These are phyloP conservation scores for Paelopatides confundens DNA, from an alignment of 53 echinoderm and acorn worm genomes.

Conservation along the genomic window DNA sequence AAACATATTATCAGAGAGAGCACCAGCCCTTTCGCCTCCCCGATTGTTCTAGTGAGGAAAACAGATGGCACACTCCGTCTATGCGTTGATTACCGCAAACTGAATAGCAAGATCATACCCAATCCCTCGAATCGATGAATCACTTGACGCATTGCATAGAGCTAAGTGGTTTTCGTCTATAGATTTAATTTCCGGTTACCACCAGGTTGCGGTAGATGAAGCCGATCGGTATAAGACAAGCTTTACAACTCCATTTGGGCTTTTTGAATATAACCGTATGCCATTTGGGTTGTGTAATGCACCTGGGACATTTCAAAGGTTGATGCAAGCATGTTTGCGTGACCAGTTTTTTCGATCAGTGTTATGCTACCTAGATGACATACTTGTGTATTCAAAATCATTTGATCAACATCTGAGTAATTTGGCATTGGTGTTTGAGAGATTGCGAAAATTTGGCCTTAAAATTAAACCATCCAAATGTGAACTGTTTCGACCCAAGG, in stretches of 20 bases:
- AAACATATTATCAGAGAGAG: background rate
- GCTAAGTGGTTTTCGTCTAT: background rate
- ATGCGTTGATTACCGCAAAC: background rate
- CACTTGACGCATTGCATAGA: background rate
- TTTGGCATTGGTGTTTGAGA: slow-evolving; percentile 12
- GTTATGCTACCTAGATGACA: slow-evolving; percentile 57
- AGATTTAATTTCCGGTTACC: background rate
- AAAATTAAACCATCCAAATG: slow-evolving; percentile 62
- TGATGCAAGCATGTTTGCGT: slow-evolving; percentile 43
- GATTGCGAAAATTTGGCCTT: slow-evolving; percentile 53
- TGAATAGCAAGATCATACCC: slow-evolving; percentile 7
- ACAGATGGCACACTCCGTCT: background rate
- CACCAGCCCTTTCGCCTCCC: background rate
- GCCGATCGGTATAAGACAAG: background rate
- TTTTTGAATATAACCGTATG: background rate
- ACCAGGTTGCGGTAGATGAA: background rate
- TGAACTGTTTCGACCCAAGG: slow-evolving; percentile 34
- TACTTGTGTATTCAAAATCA: slow-evolving; percentile 49
- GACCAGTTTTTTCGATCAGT: slow-evolving; percentile 40
- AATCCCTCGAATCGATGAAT: slow-evolving; percentile 17
- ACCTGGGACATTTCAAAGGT: slow-evolving; percentile 47
- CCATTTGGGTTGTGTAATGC: slow-evolving; percentile 40
- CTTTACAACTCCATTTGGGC: slow-evolving; percentile 4
- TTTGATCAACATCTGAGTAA: slow-evolving; percentile 57
- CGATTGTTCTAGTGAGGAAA: background rate